phyloP scores from a whole-genome alignment of 2,888 invertebrate genomes.

The Yponomeuta malinellus region DNA sequence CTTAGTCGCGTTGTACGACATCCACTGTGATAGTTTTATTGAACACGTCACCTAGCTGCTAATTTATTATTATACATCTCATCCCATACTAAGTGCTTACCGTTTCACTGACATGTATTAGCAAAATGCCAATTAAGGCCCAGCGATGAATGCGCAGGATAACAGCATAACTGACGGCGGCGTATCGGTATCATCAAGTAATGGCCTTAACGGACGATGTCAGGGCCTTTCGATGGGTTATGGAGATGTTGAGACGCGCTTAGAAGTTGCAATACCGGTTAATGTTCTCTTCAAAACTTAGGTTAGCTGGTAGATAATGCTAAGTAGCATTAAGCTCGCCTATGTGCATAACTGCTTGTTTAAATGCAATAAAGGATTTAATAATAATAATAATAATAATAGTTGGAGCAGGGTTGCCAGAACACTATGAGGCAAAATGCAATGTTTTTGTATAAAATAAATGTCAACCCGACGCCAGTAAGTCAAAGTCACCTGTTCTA shows the following conservation, averaged over 20 bases:
- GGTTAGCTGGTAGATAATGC: too few relatives aligned
- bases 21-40: too few relatives aligned
- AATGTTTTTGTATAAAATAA: too few relatives aligned
- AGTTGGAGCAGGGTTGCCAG: background rate
- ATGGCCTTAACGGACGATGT: constrained; percentile 33
- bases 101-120: background rate
- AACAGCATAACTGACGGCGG: constrained; percentile 24
- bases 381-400: background rate
- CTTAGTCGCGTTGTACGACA: too few relatives aligned
- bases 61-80: background rate
- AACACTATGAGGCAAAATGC: background rate
- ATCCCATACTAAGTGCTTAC: background rate
- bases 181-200: constrained; percentile 25
- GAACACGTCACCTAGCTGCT: background rate
- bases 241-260: background rate
- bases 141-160: constrained; percentile 35
- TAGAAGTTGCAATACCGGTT: background rate
- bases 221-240: constrained; percentile 9
- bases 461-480: too few relatives aligned
- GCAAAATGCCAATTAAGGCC: constrained; percentile 36
- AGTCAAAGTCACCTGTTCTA: too few relatives aligned
- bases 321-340: too few relatives aligned
- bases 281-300: too few relatives aligned
- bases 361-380: too few relatives aligned
- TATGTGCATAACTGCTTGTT: too few relatives aligned